phyloP scores from a whole-genome alignment of 2,113 vertebrate genomes.

The Aphyosemion australe region DNA sequence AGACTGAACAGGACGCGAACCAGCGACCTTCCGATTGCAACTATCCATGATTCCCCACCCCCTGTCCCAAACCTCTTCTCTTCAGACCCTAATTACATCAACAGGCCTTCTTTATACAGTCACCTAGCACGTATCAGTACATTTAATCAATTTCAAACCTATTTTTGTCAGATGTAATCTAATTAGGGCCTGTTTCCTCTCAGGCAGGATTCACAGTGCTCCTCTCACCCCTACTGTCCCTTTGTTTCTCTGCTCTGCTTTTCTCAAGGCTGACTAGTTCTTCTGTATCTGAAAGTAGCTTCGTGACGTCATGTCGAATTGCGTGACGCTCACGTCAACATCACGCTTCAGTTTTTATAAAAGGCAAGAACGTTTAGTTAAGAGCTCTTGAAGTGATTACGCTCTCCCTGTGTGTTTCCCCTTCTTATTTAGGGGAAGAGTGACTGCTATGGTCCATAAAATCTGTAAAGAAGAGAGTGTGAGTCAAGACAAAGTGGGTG shows the following conservation, averaged over 20 bases:
- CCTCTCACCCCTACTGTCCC: not conserved
- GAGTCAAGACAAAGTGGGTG: conserved; percentile 35
- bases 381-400: conserved; percentile 16
- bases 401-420: conserved; percentile 1
- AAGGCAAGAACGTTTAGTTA: not conserved
- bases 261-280: not conserved
- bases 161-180: not conserved
- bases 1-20: no score
- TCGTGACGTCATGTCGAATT: no score
- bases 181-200: not conserved
- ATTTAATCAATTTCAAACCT: not conserved
- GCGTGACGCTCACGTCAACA: no score
- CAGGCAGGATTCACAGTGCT: not conserved
- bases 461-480: conserved; percentile 20
- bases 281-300: no score
- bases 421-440: conserved; percentile 2
- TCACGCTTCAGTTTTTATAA: no score
- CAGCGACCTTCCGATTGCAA: no score
- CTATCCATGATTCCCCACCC: no score
- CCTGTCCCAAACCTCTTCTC: no score
- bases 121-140: not conserved
- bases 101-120: not conserved
- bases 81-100: not conserved
- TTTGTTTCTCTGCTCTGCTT: not conserved
- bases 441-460: conserved; percentile 15